These are phyloP conservation scores for Myanophis thanlyinensis DNA, from an alignment of 2,113 vertebrate species.

Conservation along the genomic window DNA sequence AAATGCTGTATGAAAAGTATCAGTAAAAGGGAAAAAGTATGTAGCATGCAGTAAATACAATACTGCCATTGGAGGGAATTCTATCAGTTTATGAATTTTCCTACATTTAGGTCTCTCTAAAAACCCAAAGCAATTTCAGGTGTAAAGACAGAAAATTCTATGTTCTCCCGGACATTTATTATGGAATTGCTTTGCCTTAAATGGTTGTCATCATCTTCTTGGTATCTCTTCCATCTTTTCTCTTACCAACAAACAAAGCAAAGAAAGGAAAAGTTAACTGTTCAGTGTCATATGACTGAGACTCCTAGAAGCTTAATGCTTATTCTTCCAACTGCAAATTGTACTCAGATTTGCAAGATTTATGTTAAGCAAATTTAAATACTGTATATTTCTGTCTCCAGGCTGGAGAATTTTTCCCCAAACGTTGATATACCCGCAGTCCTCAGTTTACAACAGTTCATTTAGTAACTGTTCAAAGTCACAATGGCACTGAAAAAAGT, in stretches of 20 bases:
- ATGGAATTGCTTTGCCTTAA: neutral
- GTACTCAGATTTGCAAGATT: neutral
- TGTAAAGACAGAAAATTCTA: neutral
- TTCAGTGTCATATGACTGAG: neutral
- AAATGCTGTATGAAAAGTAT: neutral
- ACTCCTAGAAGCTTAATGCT: neutral
- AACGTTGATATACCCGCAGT: neutral
- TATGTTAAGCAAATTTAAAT: neutral
- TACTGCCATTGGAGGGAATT: neutral
- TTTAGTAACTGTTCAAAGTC: no score
- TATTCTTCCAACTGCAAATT: neutral
- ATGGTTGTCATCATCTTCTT: neutral
- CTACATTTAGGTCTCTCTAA: neutral
- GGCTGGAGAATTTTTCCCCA: neutral
- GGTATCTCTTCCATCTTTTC: neutral
- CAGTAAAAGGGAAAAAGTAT: neutral
- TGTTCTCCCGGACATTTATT: neutral
- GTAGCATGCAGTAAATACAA: neutral
- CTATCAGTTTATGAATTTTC: neutral
- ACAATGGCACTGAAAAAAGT: no score
- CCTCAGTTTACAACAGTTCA: no score
- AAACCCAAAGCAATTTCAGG: neutral
- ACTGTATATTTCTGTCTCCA: neutral
- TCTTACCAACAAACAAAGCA: neutral
- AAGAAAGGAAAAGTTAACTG: neutral